Conservation (phyloP, 2,888 invertebrate species). For the Folsomia candida region DNA sequence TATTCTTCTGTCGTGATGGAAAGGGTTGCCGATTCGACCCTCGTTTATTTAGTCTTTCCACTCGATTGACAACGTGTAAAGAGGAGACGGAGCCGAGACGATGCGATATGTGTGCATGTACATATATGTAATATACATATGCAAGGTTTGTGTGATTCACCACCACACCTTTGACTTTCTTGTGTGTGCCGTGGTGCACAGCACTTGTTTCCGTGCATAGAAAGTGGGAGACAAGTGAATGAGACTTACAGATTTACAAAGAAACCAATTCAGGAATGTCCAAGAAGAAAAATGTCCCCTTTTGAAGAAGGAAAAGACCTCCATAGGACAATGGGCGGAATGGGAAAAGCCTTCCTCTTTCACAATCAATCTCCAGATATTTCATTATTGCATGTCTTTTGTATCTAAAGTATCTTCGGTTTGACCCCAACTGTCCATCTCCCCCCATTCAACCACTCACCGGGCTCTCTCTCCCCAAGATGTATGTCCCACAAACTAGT, state of each 20-base stretch:
- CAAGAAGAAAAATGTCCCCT: constrained; percentile 13
- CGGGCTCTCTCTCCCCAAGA: not conserved
- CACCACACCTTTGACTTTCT: constrained; percentile 4
- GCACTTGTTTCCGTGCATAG: not conserved
- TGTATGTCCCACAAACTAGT: not conserved
- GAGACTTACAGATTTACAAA: constrained; percentile 8
- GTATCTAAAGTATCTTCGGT: constrained; percentile 10
- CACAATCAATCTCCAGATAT: constrained; percentile 17
- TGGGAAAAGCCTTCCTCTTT: constrained; percentile 11
- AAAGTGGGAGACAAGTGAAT: not conserved
- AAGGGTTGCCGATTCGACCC: not conserved
- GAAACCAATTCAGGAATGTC: constrained; percentile 4
- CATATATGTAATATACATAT: too few relatives aligned
- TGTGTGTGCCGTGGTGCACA: not conserved
- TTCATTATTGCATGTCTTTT: constrained; percentile 13
- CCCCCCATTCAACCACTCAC: constrained; percentile 4
- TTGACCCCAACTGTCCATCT: constrained; percentile 19
- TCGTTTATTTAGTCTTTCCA: not conserved
- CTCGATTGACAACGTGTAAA: not conserved
- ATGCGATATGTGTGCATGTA: not conserved
- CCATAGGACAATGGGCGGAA: constrained; percentile 13
- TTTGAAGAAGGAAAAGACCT: constrained; percentile 10
- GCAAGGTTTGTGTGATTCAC: too few relatives aligned
- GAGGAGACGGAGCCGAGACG: not conserved
- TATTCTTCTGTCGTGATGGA: not conserved